Conservation (phyloP, 2,888 invertebrate species). For the Panopea generosa region DNA sequence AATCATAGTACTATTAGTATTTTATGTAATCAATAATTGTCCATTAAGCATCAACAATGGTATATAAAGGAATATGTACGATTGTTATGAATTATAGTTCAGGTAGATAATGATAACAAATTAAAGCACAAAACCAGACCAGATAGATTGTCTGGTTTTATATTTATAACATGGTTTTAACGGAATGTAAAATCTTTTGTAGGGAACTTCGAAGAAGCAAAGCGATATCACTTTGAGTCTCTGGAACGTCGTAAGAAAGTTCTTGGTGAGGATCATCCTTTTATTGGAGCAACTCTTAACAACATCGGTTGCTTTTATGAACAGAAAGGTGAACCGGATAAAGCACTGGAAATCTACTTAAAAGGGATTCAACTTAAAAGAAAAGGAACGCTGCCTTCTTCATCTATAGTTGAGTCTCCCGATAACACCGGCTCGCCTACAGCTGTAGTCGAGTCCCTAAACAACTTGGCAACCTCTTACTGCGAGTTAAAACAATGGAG, state of each 20-base stretch:
- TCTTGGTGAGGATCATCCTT: conserved; percentile 48
- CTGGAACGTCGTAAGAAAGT: conserved; percentile 32
- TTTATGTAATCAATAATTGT: too few relatives aligned
- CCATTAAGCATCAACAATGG: too few relatives aligned
- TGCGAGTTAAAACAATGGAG: conserved; percentile 20
- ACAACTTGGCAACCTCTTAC: conserved; percentile 60
- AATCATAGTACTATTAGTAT: too few relatives aligned
- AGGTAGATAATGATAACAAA: too few relatives aligned
- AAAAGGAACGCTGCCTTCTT: conserved; percentile 48
- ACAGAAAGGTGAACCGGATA: conserved; percentile 59
- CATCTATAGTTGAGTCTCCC: conserved; percentile 55
- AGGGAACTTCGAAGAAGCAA: conserved; percentile 66
- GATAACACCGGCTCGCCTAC: too few relatives aligned
- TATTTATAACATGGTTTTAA: too few relatives aligned
- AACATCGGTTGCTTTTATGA: conserved; percentile 71
- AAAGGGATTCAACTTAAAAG: conserved; percentile 60
- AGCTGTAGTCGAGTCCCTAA: too few relatives aligned
- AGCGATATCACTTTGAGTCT: conserved; percentile 58
- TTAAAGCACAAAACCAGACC: too few relatives aligned
- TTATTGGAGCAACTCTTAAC: conserved; percentile 62
- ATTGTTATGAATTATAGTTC: too few relatives aligned
- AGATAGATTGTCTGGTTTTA: too few relatives aligned
- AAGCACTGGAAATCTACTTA: conserved; percentile 61
- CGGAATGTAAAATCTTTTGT: too few relatives aligned
- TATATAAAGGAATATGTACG: too few relatives aligned